Evolutionary conservation across 2,113 vertebrate genomes (phyloP), one percentile per base, ranked within the genome.

Genomic region (Thamnophis sirtalis): DNA sequence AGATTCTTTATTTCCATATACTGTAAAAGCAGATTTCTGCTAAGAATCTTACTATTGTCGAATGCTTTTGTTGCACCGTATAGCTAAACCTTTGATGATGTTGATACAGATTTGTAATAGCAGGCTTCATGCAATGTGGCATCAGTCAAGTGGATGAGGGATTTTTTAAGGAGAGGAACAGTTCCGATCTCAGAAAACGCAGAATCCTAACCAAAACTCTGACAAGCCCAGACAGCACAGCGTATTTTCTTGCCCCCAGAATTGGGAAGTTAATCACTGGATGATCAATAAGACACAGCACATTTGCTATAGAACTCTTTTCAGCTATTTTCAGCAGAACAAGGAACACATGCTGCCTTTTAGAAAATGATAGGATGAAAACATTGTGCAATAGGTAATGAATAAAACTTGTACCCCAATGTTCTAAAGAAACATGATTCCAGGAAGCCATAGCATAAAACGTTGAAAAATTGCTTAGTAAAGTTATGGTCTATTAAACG

Each of bases 41-140:
- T 93, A 90, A 85, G n/a, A 93, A 89, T 96, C 93, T 93, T 94
- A 96, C 4, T n/a, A 89, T 91, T 95, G 91, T 87, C 91, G 68
- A 7, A n/a, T 1, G 1, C 48, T 48, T 92, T 89, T 38, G 38
- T 90, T 56, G 68, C 13, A n/a, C 28, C 0, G 1, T 33, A 17
- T 15, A 22, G 22, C 13, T n/a, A 49, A 84, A 49, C 3, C 26
- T 55, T 13, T 73, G 9, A 50, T 10, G 5, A 54, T 33, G 22
- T 53, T 53, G 21, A 38, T 33, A 21, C 33, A 33, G 28, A 50
- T 33, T 22, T 5, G 5, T 26, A 49, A n/a, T 55, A 51, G 33
- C 33, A 38, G 38, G 68, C 33, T 80, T 9, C 38, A 0, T 58
- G 43, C 53, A 56, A 33, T 88, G 86, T 55, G 53, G 19, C n/a